Conservation (phyloP, 2,797 vertebrate species). For the Peromyscus melanophrys region DNA sequence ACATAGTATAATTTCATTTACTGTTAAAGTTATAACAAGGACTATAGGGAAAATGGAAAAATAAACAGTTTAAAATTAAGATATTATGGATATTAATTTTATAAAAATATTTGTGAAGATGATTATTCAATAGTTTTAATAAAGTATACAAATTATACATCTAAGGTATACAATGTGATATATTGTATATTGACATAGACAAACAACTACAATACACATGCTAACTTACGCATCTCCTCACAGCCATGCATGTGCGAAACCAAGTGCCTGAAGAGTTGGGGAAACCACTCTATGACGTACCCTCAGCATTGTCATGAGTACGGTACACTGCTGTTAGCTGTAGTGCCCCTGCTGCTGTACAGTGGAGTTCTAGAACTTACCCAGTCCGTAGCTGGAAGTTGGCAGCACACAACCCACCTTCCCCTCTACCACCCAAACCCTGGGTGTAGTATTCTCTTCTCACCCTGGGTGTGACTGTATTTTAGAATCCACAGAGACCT, state of each 20-base stretch:
- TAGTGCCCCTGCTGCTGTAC: background rate
- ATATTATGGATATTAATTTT: constrained; percentile 25
- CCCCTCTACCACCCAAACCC: background rate
- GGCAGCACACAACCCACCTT: background rate
- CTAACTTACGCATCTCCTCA: background rate
- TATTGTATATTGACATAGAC: background rate
- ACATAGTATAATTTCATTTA: constrained; percentile 51
- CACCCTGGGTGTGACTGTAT: background rate
- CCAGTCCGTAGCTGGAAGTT: background rate
- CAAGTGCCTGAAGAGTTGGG: background rate
- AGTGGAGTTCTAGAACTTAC: background rate
- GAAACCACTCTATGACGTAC: background rate
- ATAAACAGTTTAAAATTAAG: background rate
- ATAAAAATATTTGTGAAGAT: constrained; percentile 13
- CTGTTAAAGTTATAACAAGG: constrained; percentile 12
- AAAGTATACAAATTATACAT: background rate
- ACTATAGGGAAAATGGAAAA: constrained; percentile 3
- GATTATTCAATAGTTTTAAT: background rate
- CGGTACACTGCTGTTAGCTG: background rate
- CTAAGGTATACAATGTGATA: background rate
- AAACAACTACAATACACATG: background rate
- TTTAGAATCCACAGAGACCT: background rate
- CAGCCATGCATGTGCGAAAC: background rate
- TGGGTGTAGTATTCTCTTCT: background rate
- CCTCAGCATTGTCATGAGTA: background rate